Conservation (phyloP, 1,140 invertebrate species). For the Papilio xuthus region DNA sequence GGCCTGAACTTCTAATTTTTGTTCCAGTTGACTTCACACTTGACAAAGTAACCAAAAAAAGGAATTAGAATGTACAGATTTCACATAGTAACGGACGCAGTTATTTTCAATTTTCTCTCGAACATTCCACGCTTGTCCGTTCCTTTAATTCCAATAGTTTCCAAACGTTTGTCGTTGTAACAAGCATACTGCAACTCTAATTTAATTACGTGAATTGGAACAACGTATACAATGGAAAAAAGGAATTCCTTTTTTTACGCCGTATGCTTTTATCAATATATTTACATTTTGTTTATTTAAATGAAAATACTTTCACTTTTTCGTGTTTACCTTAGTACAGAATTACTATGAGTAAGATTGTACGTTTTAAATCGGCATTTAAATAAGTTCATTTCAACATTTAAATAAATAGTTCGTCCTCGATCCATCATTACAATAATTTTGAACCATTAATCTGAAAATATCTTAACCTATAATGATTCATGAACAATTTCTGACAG, state of each 20-base stretch:
- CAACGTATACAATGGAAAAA: neutral
- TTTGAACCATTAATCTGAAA: constrained; percentile 8
- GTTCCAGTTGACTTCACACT: too few species aligned
- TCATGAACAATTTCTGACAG: neutral
- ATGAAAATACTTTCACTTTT: neutral
- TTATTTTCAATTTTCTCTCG: constrained; percentile 20
- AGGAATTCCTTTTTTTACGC: neutral
- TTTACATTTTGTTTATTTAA: neutral
- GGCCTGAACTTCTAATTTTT: too few species aligned
- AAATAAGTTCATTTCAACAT: neutral
- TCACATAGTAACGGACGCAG: neutral
- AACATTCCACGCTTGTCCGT: neutral
- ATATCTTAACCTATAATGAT: constrained; percentile 7
- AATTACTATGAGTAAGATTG: too few species aligned
- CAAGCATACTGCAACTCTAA: constrained; percentile 12
- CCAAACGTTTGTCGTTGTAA: neutral
- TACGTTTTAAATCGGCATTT: neutral
- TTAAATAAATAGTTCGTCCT: neutral
- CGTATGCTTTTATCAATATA: neutral
- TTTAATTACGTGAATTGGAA: constrained; percentile 19
- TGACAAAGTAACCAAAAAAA: neutral
- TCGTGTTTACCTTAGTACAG: too few species aligned
- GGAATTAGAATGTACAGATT: neutral
- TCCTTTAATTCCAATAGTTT: constrained; percentile 3
- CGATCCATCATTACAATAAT: neutral